These are phyloP conservation scores for Cryptophagus acutangulus DNA, from an alignment of 2,888 invertebrate species.

Conservation along the genomic window DNA sequence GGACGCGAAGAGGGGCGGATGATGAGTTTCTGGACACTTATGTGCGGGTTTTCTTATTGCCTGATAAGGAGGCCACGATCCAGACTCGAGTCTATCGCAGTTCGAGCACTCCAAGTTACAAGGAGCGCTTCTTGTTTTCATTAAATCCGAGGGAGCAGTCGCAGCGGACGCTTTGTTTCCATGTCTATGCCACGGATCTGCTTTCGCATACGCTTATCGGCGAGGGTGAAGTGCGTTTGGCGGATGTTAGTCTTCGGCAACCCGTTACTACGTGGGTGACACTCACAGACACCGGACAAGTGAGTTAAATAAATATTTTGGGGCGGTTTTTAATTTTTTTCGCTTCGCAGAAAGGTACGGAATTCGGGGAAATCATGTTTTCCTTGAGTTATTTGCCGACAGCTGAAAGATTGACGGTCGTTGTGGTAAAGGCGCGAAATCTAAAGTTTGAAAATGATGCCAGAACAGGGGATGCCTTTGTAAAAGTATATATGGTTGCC, in stretches of 20 bases:
- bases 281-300: conserved; percentile 67
- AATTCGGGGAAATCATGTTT: conserved; percentile 76
- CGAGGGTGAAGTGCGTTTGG: conserved; percentile 64
- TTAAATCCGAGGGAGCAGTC: conserved; percentile 57
- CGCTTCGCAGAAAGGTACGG: conserved; percentile 54
- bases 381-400: conserved; percentile 78
- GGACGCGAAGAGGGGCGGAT: conserved; percentile 56
- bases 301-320: conserved; percentile 31
- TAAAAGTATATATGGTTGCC: conserved; percentile 57
- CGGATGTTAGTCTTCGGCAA: conserved; percentile 58
- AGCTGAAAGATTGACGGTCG: conserved; percentile 72
- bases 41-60: conserved; percentile 69
- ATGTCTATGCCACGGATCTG: conserved; percentile 62
- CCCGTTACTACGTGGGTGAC: conserved; percentile 77
- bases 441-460: conserved; percentile 55
- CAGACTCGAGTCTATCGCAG: conserved; percentile 67
- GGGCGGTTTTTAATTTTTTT: not conserved
- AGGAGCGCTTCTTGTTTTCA: conserved; percentile 68
- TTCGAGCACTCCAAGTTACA: conserved; percentile 68
- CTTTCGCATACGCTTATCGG: conserved; percentile 60
- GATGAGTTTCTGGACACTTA: conserved; percentile 62
- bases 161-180: conserved; percentile 60
- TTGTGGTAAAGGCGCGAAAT: conserved; percentile 72
- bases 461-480: conserved; percentile 68
- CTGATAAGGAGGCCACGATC: conserved; percentile 63